Conservation (phyloP, 1,140 invertebrate genomes). For the Planococcus citri region DNA sequence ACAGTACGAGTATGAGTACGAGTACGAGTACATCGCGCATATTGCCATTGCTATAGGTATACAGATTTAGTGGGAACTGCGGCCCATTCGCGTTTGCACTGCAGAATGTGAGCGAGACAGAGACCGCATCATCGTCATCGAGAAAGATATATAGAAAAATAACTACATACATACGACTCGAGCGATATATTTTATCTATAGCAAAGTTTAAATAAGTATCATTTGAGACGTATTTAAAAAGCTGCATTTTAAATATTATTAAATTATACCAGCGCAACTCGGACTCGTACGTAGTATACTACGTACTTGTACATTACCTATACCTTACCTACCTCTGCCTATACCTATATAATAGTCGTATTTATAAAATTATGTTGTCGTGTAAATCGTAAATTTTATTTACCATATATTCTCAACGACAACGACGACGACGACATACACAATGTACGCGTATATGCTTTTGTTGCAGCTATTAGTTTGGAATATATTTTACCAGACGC, state of each 20-base stretch:
- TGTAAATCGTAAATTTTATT: slow-evolving; percentile 8
- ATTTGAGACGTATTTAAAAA: background rate
- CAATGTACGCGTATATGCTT: background rate
- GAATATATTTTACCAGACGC: background rate
- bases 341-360: too few relatives aligned
- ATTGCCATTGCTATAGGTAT: too few relatives aligned
- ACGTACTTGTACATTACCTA: too few relatives aligned
- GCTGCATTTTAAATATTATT: background rate
- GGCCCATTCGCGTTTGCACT: too few relatives aligned
- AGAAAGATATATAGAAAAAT: background rate
- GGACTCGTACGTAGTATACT: too few relatives aligned
- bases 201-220: slow-evolving; percentile 1
- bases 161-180: slow-evolving; percentile 1
- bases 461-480: background rate
- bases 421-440: background rate
- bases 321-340: too few relatives aligned
- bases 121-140: too few relatives aligned
- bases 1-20: background rate
- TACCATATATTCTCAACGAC: background rate
- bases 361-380: slow-evolving; percentile 1
- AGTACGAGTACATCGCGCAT: too few relatives aligned
- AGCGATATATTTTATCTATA: background rate
- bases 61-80: background rate
- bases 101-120: background rate
- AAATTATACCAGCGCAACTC: background rate